Evolutionary conservation across 2,888 invertebrate species (phyloP).

Genomic region (Athetis lepigone): DNA sequence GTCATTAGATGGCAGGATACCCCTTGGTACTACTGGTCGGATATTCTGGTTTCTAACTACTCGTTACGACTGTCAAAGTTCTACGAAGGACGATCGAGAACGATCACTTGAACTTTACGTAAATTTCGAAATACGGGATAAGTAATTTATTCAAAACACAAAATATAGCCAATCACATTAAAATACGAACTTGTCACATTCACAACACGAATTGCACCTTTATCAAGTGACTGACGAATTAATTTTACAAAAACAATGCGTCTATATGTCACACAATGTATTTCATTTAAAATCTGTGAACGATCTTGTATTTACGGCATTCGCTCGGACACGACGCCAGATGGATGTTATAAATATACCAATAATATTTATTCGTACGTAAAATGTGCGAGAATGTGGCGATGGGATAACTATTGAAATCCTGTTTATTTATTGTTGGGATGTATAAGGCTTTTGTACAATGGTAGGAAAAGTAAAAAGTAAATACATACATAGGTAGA

Average conservation of each 20-base stretch:
- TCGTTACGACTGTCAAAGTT: too few species aligned
- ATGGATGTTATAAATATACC: constrained; percentile 73
- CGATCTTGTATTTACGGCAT: constrained; percentile 61
- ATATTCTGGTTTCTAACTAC: too few species aligned
- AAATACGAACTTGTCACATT: constrained; percentile 18
- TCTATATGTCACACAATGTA: constrained; percentile 60
- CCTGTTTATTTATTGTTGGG: background rate
- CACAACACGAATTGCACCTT: constrained; percentile 33
- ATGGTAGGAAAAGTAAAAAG: too few species aligned
- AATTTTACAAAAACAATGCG: constrained; percentile 50
- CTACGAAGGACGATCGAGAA: too few species aligned
- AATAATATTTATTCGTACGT: constrained; percentile 70
- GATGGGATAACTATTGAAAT: constrained; percentile 36
- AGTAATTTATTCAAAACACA: background rate
- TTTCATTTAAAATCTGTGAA: constrained; percentile 67
- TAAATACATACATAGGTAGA: too few species aligned
- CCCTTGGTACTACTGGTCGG: too few species aligned
- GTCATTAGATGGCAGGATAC: too few species aligned
- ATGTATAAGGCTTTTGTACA: background rate
- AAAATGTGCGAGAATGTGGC: constrained; percentile 31
- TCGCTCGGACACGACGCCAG: constrained; percentile 67
- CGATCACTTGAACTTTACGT: too few species aligned
- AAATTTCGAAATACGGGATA: too few species aligned
- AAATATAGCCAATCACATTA: constrained; percentile 7
- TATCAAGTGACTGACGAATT: constrained; percentile 46